phyloP scores from a whole-genome alignment of 2,888 invertebrate genomes.

The Liodrosophila aerea region DNA sequence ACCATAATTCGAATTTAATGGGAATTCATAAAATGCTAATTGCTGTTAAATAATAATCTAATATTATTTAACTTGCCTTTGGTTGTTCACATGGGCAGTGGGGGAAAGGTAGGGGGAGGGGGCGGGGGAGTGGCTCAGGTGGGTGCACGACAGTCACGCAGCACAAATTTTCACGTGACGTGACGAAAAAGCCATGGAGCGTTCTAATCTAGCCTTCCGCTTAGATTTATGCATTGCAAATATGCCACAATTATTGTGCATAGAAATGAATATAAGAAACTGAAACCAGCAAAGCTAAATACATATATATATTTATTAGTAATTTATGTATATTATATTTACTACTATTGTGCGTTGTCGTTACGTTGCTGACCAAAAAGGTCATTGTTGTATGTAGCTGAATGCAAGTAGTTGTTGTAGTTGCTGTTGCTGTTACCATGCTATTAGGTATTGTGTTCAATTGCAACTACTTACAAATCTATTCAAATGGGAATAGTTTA shows the following conservation, averaged over 20 bases:
- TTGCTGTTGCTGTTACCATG: constrained; percentile 38
- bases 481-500: neutral
- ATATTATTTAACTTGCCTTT: constrained; percentile 14
- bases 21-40: constrained; percentile 47
- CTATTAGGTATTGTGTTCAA: constrained; percentile 27
- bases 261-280: constrained; percentile 43
- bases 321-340: constrained; percentile 6
- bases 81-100: neutral
- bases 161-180: constrained; percentile 61
- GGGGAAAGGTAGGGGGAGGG: neutral
- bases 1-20: constrained; percentile 28
- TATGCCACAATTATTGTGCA: constrained; percentile 49
- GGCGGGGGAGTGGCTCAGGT: neutral
- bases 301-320: constrained; percentile 10
- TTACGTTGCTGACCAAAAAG: constrained; percentile 69
- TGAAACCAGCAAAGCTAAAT: constrained; percentile 8
- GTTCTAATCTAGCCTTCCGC: constrained; percentile 66
- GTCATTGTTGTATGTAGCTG: constrained; percentile 54
- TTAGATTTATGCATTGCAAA: constrained; percentile 51
- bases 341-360: constrained; percentile 64
- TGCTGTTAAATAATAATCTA: constrained; percentile 24
- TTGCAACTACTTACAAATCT: constrained; percentile 13
- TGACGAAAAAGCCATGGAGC: constrained; percentile 23
- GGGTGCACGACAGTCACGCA: constrained; percentile 51
- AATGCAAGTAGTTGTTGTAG: constrained; percentile 6